Evolutionary conservation across 2,797 vertebrate species (phyloP).

Genomic region (Dromococcyx pavoninus): DNA sequence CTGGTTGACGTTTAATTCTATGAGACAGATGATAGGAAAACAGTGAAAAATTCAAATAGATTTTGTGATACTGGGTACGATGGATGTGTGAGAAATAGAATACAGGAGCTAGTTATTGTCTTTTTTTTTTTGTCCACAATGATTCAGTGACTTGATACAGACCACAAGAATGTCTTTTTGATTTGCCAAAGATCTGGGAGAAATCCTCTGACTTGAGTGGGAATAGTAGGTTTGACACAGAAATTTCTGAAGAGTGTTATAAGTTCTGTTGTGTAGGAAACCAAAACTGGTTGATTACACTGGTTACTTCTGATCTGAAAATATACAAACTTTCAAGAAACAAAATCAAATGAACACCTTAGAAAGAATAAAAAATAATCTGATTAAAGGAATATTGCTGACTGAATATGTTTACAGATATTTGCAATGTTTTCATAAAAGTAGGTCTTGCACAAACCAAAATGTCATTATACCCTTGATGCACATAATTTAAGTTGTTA

Average conservation of each 20-base stretch:
- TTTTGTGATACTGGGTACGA: neutral
- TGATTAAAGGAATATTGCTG: neutral
- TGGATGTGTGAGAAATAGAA: neutral
- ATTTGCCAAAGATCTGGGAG: slow-evolving; percentile 1
- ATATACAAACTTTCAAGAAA: neutral
- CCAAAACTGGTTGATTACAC: neutral
- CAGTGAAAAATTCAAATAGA: neutral
- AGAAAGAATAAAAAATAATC: neutral
- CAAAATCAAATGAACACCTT: neutral
- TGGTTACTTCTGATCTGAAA: neutral
- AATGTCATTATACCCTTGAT: neutral
- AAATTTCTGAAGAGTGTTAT: slow-evolving; percentile 1
- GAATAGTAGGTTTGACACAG: neutral
- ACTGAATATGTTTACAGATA: neutral
- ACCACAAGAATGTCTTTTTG: slow-evolving; percentile 29
- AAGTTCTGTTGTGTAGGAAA: neutral
- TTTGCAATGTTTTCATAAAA: neutral
- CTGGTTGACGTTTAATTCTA: neutral
- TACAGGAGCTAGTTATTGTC: neutral
- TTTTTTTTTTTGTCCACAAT: neutral
- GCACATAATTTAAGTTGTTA: neutral
- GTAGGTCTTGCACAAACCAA: neutral
- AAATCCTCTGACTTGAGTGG: neutral
- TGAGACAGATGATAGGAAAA: neutral
- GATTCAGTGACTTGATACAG: slow-evolving; percentile 2